Evolutionary conservation across 2,113 vertebrate species (phyloP).

Genomic region (Ceuthmochares aereus): DNA sequence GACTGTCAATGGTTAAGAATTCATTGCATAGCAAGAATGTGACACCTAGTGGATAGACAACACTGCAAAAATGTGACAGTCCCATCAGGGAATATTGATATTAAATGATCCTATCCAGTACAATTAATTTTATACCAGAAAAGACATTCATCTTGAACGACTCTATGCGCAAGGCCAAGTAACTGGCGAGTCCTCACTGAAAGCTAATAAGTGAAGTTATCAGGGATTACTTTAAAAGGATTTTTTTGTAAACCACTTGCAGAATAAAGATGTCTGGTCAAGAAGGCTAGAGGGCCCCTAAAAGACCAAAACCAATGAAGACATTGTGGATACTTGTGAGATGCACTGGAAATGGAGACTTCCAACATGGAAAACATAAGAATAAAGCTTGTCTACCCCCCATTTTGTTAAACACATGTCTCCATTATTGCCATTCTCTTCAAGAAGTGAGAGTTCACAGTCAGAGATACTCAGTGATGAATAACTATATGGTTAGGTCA

Average conservation of each 20-base stretch:
- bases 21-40: constrained; percentile 35
- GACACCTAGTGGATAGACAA: constrained; percentile 52
- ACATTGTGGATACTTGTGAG: neutral
- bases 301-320: neutral
- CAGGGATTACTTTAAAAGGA: neutral
- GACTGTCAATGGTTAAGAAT: neutral
- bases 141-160: neutral
- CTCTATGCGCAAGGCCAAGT: neutral
- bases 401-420: neutral
- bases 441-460: neutral
- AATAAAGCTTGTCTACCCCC: neutral
- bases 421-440: neutral
- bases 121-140: neutral
- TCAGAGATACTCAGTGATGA: neutral
- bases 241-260: neutral
- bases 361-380: neutral
- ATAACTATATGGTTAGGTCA: neutral
- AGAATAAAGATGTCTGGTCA: neutral
- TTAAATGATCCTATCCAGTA: neutral
- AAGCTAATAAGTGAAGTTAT: neutral
- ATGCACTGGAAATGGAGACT: neutral
- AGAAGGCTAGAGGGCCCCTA: neutral
- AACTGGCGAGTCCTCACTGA: neutral
- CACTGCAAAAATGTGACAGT: neutral
- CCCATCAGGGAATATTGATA: neutral